These are phyloP conservation scores for Erebia aethiops DNA, from an alignment of 2,888 invertebrate species.

Conservation along the genomic window DNA sequence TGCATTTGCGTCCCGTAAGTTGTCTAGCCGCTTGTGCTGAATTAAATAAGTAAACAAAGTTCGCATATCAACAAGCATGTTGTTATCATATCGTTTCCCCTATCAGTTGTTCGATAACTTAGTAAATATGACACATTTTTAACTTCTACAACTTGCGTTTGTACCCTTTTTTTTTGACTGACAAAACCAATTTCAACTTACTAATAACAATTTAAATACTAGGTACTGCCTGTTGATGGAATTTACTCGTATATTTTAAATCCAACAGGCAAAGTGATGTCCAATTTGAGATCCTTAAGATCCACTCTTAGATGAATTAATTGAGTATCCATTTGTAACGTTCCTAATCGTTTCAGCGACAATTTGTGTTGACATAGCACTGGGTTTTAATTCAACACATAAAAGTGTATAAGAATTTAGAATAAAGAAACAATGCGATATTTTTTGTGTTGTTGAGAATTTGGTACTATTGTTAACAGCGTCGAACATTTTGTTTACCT, in stretches of 20 bases:
- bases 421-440: not conserved
- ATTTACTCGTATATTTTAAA: not conserved
- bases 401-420: not conserved
- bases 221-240: not conserved
- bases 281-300: conserved; percentile 14
- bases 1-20: conserved; percentile 52
- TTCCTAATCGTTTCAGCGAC: conserved; percentile 21
- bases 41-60: conserved; percentile 35
- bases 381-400: conserved; percentile 14
- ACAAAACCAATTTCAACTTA: not conserved
- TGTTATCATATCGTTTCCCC: conserved; percentile 27
- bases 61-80: conserved; percentile 17
- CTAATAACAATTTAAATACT: too few species aligned
- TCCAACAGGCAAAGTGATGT: not conserved
- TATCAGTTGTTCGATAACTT: conserved; percentile 28
- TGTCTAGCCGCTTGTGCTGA: conserved; percentile 37
- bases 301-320: conserved; percentile 25
- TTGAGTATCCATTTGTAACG: conserved; percentile 18
- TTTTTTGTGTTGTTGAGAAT: conserved; percentile 1
- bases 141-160: conserved; percentile 4
- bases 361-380: conserved; percentile 13
- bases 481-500: conserved; percentile 65
- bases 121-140: conserved; percentile 19
- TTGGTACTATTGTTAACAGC: not conserved
- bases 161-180: not conserved